These are phyloP conservation scores for Stenodera caucasica DNA, from an alignment of 2,888 invertebrate species.

Conservation along the genomic window DNA sequence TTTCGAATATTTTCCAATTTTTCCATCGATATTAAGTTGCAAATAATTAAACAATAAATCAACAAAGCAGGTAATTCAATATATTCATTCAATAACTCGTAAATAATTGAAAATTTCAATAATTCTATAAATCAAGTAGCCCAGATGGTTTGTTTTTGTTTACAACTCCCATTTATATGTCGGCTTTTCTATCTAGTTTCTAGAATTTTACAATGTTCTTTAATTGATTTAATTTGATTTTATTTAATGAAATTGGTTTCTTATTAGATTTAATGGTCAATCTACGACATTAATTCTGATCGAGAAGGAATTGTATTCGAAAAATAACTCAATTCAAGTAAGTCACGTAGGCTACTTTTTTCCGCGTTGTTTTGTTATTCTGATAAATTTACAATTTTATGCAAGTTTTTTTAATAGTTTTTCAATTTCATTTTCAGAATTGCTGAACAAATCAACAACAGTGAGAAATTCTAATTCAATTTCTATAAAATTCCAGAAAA, in stretches of 20 bases:
- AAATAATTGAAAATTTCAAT: slow-evolving; percentile 18
- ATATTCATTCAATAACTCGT: neutral
- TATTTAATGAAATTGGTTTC: too few species aligned
- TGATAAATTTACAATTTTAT: too few species aligned
- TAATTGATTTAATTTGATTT: too few species aligned
- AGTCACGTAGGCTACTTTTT: neutral
- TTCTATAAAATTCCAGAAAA: neutral
- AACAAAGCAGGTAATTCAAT: slow-evolving; percentile 19
- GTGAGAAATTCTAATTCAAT: too few species aligned
- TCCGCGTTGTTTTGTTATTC: neutral
- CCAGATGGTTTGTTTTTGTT: slow-evolving; percentile 47
- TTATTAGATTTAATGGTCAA: neutral
- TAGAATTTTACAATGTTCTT: slow-evolving; percentile 9
- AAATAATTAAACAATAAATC: slow-evolving; percentile 21
- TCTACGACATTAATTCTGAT: too few species aligned
- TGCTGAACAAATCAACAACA: too few species aligned
- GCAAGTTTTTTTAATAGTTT: neutral
- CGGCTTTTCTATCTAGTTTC: slow-evolving; percentile 17
- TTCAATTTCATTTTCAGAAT: neutral
- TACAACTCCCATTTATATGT: slow-evolving; percentile 29
- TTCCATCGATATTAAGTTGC: slow-evolving; percentile 9
- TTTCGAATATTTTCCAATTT: slow-evolving; percentile 25
- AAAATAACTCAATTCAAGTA: neutral
- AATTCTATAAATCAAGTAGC: slow-evolving; percentile 18
- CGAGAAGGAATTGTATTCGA: too few species aligned